phyloP scores from a whole-genome alignment of 2,797 vertebrate species.

The Gephyroberyx darwinii region DNA sequence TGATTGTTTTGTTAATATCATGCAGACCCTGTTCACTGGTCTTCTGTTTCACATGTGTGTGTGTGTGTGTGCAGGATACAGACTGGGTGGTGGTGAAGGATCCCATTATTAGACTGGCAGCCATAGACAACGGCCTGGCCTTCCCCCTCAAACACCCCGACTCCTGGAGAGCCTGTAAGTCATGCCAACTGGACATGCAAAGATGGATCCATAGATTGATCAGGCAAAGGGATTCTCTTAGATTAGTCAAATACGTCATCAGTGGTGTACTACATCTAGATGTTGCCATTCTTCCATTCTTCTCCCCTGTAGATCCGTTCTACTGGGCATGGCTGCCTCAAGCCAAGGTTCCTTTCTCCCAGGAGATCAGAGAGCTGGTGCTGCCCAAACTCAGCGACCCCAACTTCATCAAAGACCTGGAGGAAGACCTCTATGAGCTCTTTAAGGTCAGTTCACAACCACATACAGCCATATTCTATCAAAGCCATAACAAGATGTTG shows the following conservation, averaged over 20 bases:
- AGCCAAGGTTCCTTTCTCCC: slow-evolving; percentile 90
- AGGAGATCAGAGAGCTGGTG: slow-evolving; percentile 90
- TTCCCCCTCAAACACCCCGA: slow-evolving; percentile 92
- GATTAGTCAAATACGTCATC: neutral
- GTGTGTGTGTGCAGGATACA: slow-evolving; percentile 77
- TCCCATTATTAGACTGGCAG: slow-evolving; percentile 87
- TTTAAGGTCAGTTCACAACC: slow-evolving; percentile 84
- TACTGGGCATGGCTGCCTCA: slow-evolving; percentile 93
- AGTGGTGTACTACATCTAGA: no score
- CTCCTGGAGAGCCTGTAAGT: slow-evolving; percentile 92
- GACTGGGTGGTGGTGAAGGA: slow-evolving; percentile 92
- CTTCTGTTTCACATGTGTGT: neutral
- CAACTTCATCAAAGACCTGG: slow-evolving; percentile 90
- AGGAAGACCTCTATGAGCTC: slow-evolving; percentile 91
- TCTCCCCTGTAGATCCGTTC: slow-evolving; percentile 84
- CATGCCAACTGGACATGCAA: neutral
- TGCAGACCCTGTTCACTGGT: no score
- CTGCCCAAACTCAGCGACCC: slow-evolving; percentile 90
- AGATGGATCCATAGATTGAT: neutral
- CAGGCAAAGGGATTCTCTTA: no score
- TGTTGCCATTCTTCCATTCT: neutral
- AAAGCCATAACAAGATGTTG: neutral
- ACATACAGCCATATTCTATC: neutral
- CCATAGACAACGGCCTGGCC: slow-evolving; percentile 91
- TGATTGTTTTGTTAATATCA: no score